Evolutionary conservation across 2,797 vertebrate species (phyloP), one percentile per base, ranked within the genome.

Genomic region (Aldrovandia affinis): DNA sequence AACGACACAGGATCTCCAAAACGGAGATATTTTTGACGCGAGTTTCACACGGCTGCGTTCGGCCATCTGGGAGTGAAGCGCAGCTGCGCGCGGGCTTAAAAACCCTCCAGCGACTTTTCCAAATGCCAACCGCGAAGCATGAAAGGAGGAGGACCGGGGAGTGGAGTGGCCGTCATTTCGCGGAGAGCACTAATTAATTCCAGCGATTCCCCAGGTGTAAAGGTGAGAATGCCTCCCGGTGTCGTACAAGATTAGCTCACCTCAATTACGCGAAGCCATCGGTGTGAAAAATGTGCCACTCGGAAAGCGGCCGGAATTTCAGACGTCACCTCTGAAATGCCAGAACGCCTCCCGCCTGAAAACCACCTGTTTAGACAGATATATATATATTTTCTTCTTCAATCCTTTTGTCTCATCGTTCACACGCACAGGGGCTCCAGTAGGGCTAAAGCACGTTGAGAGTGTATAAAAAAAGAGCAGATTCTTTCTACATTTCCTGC

Each of bases 201-300:
- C 57, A 83, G 75, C 25, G 18, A 15, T 28, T 61, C 25, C 55
- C 68, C 73, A 61, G 68, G 82, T 83, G 54, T 83, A 83, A 83
- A 83, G 75, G 73, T 83, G 55, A 83, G 44, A 42, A 30, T 39
- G 75, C 42, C 57, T 83, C 36, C 57, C 42, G 20, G 57, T 78
- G 42, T 33, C 42, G 22, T n/a, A 61, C 44, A 7, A 61, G 55
- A 78, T 80, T 63, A 36, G 30, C 28, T 18, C 42, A 42, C 70
- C 63, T 83, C 55, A 83, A 30, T 80, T 55, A 80, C 36, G 50
- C 12, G 20, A 61, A 52, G 73, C 30, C 22, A 83, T 15, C 0
- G 18, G 55, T 25, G n/a, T 55, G 52, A 63, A 83, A 63, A 59
- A 33, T 33, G 22, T 52, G 36, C 9, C 36, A 50, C 7, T 77